A percentile compares a stretch with the other conserved stretches of the same genome.
phyloP scores from a whole-genome alignment of 1,140 invertebrate genomes.

The Caerostris extrusa region DNA sequence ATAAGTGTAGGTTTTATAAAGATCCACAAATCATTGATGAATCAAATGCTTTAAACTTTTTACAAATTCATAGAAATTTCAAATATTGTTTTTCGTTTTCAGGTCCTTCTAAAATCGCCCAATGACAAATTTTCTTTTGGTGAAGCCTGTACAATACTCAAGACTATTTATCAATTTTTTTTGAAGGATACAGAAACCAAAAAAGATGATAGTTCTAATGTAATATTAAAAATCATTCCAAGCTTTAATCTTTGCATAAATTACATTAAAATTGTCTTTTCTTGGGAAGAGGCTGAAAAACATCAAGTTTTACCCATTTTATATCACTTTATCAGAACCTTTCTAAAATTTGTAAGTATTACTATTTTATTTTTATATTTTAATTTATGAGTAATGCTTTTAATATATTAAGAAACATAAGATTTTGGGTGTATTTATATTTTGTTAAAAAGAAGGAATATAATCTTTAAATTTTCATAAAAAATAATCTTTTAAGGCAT shows the following conservation, averaged over 20 bases:
- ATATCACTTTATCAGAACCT: background rate
- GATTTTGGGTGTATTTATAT: background rate
- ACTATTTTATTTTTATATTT: background rate
- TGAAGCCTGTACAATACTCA: background rate
- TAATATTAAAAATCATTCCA: background rate
- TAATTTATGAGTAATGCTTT: background rate
- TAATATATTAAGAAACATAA: background rate
- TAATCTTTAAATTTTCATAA: background rate
- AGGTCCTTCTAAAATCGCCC: background rate
- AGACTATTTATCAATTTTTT: background rate
- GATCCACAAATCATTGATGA: background rate
- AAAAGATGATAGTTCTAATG: background rate
- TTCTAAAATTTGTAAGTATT: background rate
- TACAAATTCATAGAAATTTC: background rate
- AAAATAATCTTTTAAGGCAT: too few relatives aligned
- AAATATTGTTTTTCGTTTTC: background rate
- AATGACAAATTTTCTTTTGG: background rate
- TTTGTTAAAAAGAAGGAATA: background rate
- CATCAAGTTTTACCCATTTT: background rate
- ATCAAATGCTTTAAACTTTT: background rate
- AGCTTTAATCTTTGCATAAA: background rate
- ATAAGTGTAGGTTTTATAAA: background rate
- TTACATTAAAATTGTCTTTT: background rate
- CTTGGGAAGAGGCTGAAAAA: background rate
- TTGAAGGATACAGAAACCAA: background rate